Evolutionary conservation across 2,113 vertebrate genomes (phyloP).

Genomic region (Silurus glanis): DNA sequence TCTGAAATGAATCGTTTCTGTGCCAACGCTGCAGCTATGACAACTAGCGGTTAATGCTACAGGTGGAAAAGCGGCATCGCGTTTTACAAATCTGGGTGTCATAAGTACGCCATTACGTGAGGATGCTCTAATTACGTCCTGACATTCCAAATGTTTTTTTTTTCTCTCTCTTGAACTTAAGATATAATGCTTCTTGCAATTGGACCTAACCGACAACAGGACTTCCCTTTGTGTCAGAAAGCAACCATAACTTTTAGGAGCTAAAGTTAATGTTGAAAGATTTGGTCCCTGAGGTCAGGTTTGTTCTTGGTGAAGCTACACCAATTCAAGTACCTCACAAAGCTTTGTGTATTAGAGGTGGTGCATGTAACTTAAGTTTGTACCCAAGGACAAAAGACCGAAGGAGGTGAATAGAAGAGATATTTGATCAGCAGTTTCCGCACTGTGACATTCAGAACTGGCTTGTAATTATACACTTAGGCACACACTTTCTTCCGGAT

Average conservation of each 20-base stretch:
- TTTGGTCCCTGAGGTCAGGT: neutral
- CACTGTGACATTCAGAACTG: constrained; percentile 25
- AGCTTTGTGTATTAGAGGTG: neutral
- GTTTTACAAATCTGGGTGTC: neutral
- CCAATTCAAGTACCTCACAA: neutral
- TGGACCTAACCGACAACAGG: neutral
- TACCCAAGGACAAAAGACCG: constrained; percentile 19
- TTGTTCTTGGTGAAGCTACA: neutral
- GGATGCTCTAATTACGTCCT: neutral
- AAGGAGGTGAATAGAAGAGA: constrained; percentile 13
- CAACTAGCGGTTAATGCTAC: neutral
- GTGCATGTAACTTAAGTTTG: neutral
- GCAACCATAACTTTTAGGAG: neutral
- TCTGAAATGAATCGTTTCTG: neutral
- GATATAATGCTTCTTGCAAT: neutral
- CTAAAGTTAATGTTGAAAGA: neutral
- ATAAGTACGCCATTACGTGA: no score
- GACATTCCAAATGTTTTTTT: neutral
- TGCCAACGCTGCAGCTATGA: neutral
- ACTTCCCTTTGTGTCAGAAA: neutral
- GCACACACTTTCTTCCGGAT: constrained; percentile 3
- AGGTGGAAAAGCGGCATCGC: neutral
- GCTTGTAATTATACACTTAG: constrained; percentile 20
- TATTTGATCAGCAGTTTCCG: constrained; percentile 7
- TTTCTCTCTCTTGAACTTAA: neutral